Percentiles rank a stretch among this genome's conserved stretches.
Evolutionary conservation across 2,888 invertebrate genomes (phyloP).

Genomic region (Nineta flava): DNA sequence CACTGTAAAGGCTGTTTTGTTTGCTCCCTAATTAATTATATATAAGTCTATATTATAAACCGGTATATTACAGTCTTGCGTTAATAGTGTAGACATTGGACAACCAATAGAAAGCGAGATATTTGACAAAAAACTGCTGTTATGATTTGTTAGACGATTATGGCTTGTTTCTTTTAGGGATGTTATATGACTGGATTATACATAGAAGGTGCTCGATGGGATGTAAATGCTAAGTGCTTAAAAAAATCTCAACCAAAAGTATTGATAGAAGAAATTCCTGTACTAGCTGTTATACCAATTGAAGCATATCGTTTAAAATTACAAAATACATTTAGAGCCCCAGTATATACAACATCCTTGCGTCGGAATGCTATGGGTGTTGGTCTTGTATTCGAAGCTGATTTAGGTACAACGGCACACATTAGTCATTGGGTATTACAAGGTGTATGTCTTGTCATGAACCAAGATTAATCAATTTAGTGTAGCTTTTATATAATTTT

Average conservation of each 20-base stretch:
- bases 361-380: conserved; percentile 83
- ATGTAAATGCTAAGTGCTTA: conserved; percentile 49
- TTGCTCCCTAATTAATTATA: too few species aligned
- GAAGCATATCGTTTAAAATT: conserved; percentile 70
- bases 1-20: too few species aligned
- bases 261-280: conserved; percentile 69
- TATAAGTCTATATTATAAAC: too few species aligned
- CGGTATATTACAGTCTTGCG: too few species aligned
- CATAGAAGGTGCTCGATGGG: conserved; percentile 82
- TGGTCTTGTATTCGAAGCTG: conserved; percentile 80
- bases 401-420: conserved; percentile 68
- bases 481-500: too few species aligned
- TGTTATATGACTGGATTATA: conserved; percentile 67
- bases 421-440: conserved; percentile 80
- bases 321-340: conserved; percentile 74
- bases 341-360: conserved; percentile 79
- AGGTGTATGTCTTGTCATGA: conserved; percentile 76
- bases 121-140: too few species aligned
- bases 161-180: too few species aligned
- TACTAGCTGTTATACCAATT: conserved; percentile 71
- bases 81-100: conserved; percentile 19
- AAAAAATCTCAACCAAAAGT: conserved; percentile 65
- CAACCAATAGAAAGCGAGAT: conserved; percentile 21
- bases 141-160: too few species aligned
- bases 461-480: conserved; percentile 45